Conservation (phyloP, 2,797 vertebrate species). For the Peromyscus attwateri region DNA sequence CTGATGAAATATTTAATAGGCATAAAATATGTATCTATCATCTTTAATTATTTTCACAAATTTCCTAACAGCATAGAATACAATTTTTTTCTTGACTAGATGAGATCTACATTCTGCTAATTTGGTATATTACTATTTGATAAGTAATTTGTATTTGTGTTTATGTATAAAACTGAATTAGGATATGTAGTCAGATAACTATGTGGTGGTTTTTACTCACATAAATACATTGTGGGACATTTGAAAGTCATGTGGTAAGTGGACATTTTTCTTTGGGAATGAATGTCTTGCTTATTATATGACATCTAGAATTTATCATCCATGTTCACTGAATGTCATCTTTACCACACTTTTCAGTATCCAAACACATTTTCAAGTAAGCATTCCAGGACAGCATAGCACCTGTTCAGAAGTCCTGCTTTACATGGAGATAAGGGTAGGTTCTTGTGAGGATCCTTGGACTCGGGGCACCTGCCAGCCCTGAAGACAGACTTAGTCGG, state of each 20-base stretch:
- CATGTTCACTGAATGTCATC: slow-evolving; percentile 21
- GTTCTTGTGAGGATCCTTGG: background rate
- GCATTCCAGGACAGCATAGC: background rate
- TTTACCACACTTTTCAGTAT: background rate
- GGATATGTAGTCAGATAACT: background rate
- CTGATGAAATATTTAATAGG: slow-evolving; percentile 35
- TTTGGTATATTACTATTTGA: background rate
- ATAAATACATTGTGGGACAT: background rate
- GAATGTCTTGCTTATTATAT: background rate
- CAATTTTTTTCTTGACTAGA: slow-evolving; percentile 23
- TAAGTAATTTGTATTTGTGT: slow-evolving; percentile 31
- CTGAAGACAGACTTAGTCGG: background rate
- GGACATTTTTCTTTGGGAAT: background rate
- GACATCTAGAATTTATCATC: slow-evolving; percentile 1
- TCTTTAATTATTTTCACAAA: slow-evolving; percentile 44
- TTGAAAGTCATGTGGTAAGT: background rate
- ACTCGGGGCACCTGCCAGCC: background rate
- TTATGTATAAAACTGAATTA: slow-evolving; percentile 44
- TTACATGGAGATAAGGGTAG: background rate
- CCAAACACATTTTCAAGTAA: background rate
- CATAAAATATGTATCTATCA: background rate
- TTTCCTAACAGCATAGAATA: slow-evolving; percentile 14
- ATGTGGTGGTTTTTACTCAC: background rate
- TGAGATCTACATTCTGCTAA: slow-evolving; percentile 45
- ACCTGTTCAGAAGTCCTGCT: background rate